Evolutionary conservation across 2,113 vertebrate species (phyloP).

Genomic region (Phaethon lepturus): DNA sequence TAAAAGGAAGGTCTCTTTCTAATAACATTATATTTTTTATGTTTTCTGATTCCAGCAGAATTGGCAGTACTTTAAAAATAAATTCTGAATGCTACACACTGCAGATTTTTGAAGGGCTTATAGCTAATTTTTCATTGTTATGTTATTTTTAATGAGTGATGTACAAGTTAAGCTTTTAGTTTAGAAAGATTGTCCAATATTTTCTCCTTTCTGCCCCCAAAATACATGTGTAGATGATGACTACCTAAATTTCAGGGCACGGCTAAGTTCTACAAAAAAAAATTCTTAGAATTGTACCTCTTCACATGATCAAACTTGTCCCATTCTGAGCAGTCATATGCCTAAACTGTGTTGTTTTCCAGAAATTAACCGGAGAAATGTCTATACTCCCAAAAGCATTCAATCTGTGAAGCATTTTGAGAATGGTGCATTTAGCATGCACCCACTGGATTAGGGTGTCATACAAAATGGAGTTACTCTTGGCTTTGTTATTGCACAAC

Average conservation of each 20-base stretch:
- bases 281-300: not conserved
- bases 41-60: not conserved
- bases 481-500: not conserved
- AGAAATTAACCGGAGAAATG: not conserved
- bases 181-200: not conserved
- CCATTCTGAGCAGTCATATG: not conserved
- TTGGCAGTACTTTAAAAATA: not conserved
- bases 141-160: not conserved
- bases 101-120: not conserved
- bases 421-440: not conserved
- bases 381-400: not conserved
- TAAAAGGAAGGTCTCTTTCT: not conserved
- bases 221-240: not conserved
- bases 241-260: not conserved
- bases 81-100: not conserved
- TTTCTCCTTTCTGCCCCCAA: not conserved
- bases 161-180: not conserved
- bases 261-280: not conserved
- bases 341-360: not conserved
- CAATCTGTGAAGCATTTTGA: conserved; percentile 13
- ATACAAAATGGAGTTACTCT: conserved; percentile 2
- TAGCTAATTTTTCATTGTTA: not conserved
- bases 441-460: not conserved
- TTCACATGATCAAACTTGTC: not conserved
- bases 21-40: not conserved